Conservation (phyloP, 1,140 invertebrate species). For the Drosophila bocki region DNA sequence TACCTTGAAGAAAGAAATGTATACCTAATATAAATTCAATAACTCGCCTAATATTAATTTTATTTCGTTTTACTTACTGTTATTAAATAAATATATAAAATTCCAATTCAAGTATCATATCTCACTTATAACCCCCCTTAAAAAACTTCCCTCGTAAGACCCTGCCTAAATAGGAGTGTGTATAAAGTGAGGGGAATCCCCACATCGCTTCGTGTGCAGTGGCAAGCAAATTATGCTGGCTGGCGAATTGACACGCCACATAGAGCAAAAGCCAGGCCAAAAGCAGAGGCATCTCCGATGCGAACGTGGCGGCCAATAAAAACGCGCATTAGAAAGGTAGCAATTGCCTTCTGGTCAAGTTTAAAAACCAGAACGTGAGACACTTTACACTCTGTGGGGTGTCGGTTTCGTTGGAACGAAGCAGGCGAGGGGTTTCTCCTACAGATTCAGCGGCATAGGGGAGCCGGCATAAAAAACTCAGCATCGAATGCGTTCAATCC, state of each 20-base stretch:
- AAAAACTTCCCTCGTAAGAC: neutral
- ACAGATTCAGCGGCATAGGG: conserved; percentile 1
- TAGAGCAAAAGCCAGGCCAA: conserved; percentile 29
- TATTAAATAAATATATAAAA: too few species aligned
- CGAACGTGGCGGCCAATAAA: conserved; percentile 72
- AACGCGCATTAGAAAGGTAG: conserved; percentile 80
- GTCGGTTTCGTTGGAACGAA: neutral
- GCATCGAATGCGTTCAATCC: conserved; percentile 2
- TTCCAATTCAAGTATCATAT: too few species aligned
- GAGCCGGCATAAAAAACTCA: conserved; percentile 12
- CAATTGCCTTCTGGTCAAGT: conserved; percentile 74
- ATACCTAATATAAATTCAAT: too few species aligned
- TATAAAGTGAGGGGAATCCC: conserved; percentile 31
- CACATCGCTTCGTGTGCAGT: conserved; percentile 58
- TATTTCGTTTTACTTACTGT: too few species aligned
- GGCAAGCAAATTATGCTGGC: conserved; percentile 80
- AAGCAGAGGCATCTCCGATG: conserved; percentile 31
- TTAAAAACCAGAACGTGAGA: conserved; percentile 80
- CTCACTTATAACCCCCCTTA: neutral
- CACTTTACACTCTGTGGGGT: conserved; percentile 62
- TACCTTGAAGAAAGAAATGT: too few species aligned
- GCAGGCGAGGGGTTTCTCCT: neutral
- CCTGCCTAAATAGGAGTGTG: neutral
- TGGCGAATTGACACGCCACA: conserved; percentile 62
- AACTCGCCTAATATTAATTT: too few species aligned